Base-by-base conservation (phyloP, 2,888 invertebrate genomes). In the Archaeoteleia sp. region DNA sequence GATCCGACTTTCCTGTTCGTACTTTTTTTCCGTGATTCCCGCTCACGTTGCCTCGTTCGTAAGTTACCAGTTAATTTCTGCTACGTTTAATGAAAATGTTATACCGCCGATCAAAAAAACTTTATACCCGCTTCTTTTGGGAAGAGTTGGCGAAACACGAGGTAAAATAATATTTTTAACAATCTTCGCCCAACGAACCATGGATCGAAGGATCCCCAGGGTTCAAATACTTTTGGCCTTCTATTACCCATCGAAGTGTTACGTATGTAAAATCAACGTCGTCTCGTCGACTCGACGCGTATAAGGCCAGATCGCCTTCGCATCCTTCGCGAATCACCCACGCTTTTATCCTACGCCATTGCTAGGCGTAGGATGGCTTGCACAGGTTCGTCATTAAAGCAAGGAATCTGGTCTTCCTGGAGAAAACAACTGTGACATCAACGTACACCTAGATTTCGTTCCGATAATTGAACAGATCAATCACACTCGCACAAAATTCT, bases 291-390 rank as follows among this genome's bases (percentile, higher is more conserved):
- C 15, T 34, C 49, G 32, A 25, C 35, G 20, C 75, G 68, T 72
- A 79, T 76, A 77, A 77, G 74, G 77, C 75, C 71, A 74, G 71
- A 74, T 77, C 74, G 70, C 69, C 61, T 74, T 75, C 72, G 72
- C 74, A 77, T 74, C 71, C 72, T 74, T 72, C 71, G 74, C 70
- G 62, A 71, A 76, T 79, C 78, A 78, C 79, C 79, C 78, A 80
- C 78, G 78, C 76, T 32, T 70, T 45, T 66, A 71, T 65, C 72
- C 71, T 70, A 49, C 57, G 35, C 39, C n/a, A 17, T 55, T 49
- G 48, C 45, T 20, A 17, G 39, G 53, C 57, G 46, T 46, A 53
- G 34, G 51, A 27, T 43, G 57, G 17, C 40, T 57, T 14, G 32
- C 39, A 13, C 51, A 40, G 53, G 40, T 53, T 53, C 53, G 37